Evolutionary conservation across 2,113 vertebrate species (phyloP), one percentile per base, ranked within the genome.

Genomic region (Dipodomys stephensi): DNA sequence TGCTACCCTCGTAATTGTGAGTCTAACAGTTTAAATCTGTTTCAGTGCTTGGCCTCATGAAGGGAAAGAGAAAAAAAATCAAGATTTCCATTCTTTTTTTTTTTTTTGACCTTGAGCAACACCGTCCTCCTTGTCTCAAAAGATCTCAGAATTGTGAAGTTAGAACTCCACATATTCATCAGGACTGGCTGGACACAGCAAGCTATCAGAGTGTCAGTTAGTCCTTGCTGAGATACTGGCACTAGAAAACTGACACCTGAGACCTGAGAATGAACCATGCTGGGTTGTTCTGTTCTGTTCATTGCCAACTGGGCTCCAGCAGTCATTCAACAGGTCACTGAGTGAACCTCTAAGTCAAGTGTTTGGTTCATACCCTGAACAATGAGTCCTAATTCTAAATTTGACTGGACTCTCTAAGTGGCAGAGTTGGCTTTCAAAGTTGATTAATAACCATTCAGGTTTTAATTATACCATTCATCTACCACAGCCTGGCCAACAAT

Each of bases 21-120:
- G 25, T 1, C 23, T 30, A 72, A 46, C 60, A 23, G 86, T 84
- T 94, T 92, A 69, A 94, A 94, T 94, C 81, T 77, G 20, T 77
- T 76, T 64, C 15, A n/a, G 8, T 4, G 18, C 27, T 57, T 10
- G 15, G 44, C 32, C 67, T 90, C 27, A 15, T 6, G 46, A 68
- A 27, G 72, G 27, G 25, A 39, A 68, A 27, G 72, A 30, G 25
- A 39, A 89, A 76, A 44, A 32, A 16, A 65, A 81, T n/a, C 23
- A 23, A 64, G 64, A 60, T 32, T 69, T 74, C n/a, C n/a, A 57
- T 68, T 35, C 35, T 35, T 35, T n/a, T 64, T 78, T 68, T 78
- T 68, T 62, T 10, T 76, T 64, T 44, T 86, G 92, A 94, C 80
- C 86, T 94, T 93, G 76, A 71, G 13, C 16, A 62, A 11, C 35